phyloP scores from a whole-genome alignment of 2,888 invertebrate species.

The Beris morrisii region DNA sequence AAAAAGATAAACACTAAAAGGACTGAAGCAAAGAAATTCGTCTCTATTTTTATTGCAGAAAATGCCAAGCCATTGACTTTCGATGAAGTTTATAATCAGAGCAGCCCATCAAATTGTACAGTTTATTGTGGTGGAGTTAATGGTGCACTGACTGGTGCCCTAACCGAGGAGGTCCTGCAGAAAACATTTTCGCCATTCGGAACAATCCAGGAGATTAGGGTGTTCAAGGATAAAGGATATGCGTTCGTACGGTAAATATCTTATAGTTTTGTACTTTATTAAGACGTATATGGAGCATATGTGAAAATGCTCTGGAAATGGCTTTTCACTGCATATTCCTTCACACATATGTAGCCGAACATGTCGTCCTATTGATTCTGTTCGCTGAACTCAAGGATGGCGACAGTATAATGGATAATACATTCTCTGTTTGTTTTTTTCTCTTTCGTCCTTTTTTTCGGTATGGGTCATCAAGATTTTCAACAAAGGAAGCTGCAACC shows the following conservation, averaged over 20 bases:
- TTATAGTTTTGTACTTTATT: not conserved
- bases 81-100: constrained; percentile 98
- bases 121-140: constrained; percentile 93
- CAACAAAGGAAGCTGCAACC: constrained; percentile 97
- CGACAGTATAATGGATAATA: no score
- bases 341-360: not conserved
- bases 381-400: no score
- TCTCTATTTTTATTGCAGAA: constrained; percentile 58
- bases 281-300: not conserved
- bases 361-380: no score
- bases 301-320: no score
- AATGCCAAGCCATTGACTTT: constrained; percentile 91
- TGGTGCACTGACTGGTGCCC: constrained; percentile 73
- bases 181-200: constrained; percentile 96
- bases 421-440: no score
- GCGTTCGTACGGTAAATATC: constrained; percentile 83
- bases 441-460: not conserved
- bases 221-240: constrained; percentile 99
- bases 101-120: constrained; percentile 97
- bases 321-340: not conserved
- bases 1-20: no score
- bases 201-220: constrained; percentile 95
- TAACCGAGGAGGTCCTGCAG: constrained; percentile 95
- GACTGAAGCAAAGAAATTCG: not conserved
- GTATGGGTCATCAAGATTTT: constrained; percentile 69